These are phyloP conservation scores for Centropus bengalensis DNA, from an alignment of 2,113 vertebrate genomes.

Conservation along the genomic window DNA sequence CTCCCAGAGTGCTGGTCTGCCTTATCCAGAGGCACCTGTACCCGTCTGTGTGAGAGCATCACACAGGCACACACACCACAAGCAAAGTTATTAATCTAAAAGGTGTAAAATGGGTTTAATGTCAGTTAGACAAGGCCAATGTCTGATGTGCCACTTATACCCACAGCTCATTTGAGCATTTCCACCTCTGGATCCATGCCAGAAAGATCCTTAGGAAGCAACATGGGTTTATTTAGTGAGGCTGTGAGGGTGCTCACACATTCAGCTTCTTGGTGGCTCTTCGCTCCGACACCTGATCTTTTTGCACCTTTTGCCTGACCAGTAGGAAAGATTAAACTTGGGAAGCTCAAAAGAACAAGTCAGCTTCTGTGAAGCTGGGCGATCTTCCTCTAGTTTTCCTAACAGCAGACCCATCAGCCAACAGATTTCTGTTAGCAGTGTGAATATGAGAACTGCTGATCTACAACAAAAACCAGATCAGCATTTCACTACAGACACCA, in stretches of 20 bases:
- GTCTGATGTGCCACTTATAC: background rate
- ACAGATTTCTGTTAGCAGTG: background rate
- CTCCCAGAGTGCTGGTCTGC: background rate
- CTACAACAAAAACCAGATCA: background rate
- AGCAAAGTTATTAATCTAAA: background rate
- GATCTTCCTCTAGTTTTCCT: background rate
- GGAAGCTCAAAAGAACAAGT: background rate
- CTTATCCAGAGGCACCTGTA: fast-evolving
- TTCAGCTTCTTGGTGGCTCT: background rate
- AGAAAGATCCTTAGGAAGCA: background rate
- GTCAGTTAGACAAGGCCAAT: background rate
- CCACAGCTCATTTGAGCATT: background rate
- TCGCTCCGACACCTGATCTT: background rate
- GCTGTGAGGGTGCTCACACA: too few relatives aligned
- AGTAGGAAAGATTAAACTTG: background rate
- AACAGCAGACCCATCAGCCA: background rate
- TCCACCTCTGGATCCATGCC: background rate
- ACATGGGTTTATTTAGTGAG: fast-evolving
- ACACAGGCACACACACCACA: background rate
- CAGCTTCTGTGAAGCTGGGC: background rate
- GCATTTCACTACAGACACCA: background rate
- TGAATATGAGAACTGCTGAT: background rate
- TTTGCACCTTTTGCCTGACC: background rate
- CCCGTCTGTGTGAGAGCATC: background rate
- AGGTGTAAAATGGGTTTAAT: background rate